Conservation (phyloP, 2,888 invertebrate species). For the Drosophila nigritarsus region DNA sequence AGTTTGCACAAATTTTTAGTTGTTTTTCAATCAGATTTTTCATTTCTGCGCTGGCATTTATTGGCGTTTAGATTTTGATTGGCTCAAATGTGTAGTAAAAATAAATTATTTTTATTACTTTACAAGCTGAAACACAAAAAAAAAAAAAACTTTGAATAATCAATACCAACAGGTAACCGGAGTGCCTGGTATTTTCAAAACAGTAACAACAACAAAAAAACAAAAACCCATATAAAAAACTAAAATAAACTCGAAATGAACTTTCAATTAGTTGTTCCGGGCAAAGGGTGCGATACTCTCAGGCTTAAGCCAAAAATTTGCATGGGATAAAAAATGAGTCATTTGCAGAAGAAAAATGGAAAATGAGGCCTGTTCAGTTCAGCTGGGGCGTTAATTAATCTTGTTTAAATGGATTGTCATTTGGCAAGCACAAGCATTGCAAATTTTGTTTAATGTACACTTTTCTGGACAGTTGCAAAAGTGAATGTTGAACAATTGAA, state of each 20-base stretch:
- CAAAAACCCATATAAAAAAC: not conserved
- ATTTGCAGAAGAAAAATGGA: slow-evolving; percentile 31
- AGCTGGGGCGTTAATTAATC: slow-evolving; percentile 72
- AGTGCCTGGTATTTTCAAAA: slow-evolving; percentile 19
- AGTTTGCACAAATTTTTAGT: slow-evolving; percentile 4
- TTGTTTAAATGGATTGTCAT: slow-evolving; percentile 78
- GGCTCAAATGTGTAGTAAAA: slow-evolving; percentile 62
- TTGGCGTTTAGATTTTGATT: slow-evolving; percentile 77
- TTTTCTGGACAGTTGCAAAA: slow-evolving; percentile 51
- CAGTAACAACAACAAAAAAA: not conserved
- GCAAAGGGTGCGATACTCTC: slow-evolving; percentile 8
- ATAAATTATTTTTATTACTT: slow-evolving; percentile 68
- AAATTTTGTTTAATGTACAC: slow-evolving; percentile 61
- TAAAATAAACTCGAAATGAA: slow-evolving; percentile 28
- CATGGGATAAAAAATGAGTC: slow-evolving; percentile 42
- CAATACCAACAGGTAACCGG: slow-evolving; percentile 39
- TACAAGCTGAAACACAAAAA: slow-evolving; percentile 12
- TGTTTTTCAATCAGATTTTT: slow-evolving; percentile 68
- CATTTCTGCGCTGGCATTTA: slow-evolving; percentile 62
- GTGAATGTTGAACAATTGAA: slow-evolving; percentile 77
- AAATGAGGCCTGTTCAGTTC: slow-evolving; percentile 53
- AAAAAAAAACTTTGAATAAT: slow-evolving; percentile 18
- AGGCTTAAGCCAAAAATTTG: slow-evolving; percentile 25
- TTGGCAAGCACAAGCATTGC: slow-evolving; percentile 52
- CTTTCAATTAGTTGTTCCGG: slow-evolving; percentile 49